Evolutionary conservation across 2,113 vertebrate species (phyloP).

Genomic region (Poeciliopsis occidentalis): DNA sequence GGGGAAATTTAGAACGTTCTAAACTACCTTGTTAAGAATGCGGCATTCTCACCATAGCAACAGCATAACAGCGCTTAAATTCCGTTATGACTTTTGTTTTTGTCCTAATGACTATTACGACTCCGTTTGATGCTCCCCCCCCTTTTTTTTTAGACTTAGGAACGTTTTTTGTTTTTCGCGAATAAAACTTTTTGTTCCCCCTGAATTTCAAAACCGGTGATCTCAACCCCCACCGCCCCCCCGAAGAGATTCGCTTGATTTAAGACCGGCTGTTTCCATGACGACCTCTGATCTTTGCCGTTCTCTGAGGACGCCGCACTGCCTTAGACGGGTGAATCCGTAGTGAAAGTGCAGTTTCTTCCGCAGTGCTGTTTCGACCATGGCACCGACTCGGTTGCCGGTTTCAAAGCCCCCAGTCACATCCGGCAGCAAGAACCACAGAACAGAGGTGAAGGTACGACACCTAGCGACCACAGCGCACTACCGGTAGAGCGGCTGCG

Average conservation of each 20-base stretch:
- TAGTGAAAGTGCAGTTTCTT: neutral
- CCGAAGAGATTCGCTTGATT: neutral
- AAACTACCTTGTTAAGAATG: no score
- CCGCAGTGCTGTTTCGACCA: neutral
- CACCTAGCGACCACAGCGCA: slow-evolving; percentile 42
- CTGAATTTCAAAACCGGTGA: neutral
- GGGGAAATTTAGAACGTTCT: no score
- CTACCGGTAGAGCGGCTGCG: neutral
- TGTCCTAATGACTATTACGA: neutral
- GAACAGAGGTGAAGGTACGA: slow-evolving; percentile 48
- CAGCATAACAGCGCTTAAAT: neutral
- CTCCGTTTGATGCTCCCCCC: neutral
- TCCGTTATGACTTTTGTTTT: neutral
- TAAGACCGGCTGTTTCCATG: neutral
- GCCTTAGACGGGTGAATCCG: neutral
- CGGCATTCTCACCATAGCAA: neutral
- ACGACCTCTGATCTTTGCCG: neutral
- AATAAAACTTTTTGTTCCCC: neutral
- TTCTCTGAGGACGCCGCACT: no score
- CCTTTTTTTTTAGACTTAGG: neutral
- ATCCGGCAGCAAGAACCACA: neutral
- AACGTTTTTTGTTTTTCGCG: neutral
- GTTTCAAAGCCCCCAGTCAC: neutral
- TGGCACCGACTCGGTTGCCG: neutral
- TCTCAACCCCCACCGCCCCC: neutral